Conservation (phyloP, 2,797 vertebrate genomes). For the Oophaga sylvatica region DNA sequence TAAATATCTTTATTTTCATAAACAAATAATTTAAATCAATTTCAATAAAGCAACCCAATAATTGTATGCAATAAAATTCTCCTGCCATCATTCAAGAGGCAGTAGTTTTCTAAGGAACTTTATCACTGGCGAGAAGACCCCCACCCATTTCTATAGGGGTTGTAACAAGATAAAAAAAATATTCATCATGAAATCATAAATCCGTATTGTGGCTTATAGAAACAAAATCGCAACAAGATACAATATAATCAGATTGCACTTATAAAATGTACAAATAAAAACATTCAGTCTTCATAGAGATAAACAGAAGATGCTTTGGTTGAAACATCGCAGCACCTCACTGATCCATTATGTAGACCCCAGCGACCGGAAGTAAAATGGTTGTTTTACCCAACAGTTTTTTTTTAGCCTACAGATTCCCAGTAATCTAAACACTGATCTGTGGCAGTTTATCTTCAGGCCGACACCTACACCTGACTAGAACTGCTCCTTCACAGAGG, state of each 20-base stretch:
- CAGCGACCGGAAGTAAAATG: not conserved
- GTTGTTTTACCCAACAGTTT: too few relatives aligned
- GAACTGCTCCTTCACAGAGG: not conserved
- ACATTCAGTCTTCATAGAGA: not conserved
- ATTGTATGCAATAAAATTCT: not conserved
- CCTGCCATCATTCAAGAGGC: not conserved
- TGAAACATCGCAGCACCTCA: not conserved
- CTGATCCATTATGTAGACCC: not conserved
- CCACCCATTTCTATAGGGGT: not conserved
- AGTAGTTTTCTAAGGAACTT: not conserved
- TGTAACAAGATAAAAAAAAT: not conserved
- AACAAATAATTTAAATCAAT: conserved; percentile 45
- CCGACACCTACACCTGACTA: not conserved
- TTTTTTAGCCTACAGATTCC: too few relatives aligned
- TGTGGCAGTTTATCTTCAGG: not conserved
- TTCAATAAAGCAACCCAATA: not conserved
- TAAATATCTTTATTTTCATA: conserved; percentile 50
- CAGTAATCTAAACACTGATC: not conserved
- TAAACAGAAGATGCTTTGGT: conserved; percentile 2
- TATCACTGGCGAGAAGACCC: too few relatives aligned
- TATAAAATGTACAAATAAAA: not conserved
- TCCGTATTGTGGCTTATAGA: not conserved
- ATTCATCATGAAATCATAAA: not conserved
- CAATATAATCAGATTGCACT: conserved; percentile 9
- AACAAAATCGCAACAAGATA: not conserved